A percentile compares a stretch with the other conserved stretches of the same genome.
Conservation (phyloP, 30 jellyfish, hydroid and myxozoan species). For the Cassiopea andromeda region DNA sequence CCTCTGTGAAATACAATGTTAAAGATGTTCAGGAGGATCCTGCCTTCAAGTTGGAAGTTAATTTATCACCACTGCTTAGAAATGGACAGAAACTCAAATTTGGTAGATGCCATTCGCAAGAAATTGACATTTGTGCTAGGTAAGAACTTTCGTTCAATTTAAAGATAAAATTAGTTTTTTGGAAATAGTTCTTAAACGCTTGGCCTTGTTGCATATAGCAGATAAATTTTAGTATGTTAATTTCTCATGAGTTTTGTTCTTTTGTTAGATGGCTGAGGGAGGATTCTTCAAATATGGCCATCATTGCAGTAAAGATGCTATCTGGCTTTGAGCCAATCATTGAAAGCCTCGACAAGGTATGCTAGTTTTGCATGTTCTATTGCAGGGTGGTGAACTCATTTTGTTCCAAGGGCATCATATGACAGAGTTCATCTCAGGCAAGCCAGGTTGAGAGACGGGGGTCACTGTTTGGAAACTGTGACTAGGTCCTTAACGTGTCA, state of each 20-base stretch:
- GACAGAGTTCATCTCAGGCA: neutral
- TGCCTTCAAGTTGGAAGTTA: constrained; percentile 60
- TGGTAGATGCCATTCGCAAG: constrained; percentile 80
- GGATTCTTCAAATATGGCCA: constrained; percentile 92
- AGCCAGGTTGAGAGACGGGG: neutral
- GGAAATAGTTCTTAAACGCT: neutral
- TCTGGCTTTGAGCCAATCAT: constrained; percentile 85
- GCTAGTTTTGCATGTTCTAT: neutral
- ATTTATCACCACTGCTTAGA: constrained; percentile 36
- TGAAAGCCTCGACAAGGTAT: constrained; percentile 77
- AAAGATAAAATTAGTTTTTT: neutral
- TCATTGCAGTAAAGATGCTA: constrained; percentile 86
- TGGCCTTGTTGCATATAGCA: neutral
- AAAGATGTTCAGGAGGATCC: constrained; percentile 65
- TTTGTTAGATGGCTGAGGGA: constrained; percentile 51
- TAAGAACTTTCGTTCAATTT: neutral
- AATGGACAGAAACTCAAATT: neutral
- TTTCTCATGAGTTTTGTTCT: neutral
- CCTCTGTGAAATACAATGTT: constrained; percentile 73
- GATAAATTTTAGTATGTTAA: too few relatives aligned
- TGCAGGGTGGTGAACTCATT: neutral
- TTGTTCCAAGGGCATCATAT: neutral
- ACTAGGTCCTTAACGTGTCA: too few relatives aligned
- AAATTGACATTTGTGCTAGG: constrained; percentile 74
- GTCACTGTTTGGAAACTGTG: too few relatives aligned